Percentiles rank a stretch among this genome's conserved stretches.
Evolutionary conservation across 2,888 invertebrate genomes (phyloP).

Genomic region (Microchrysa polita): DNA sequence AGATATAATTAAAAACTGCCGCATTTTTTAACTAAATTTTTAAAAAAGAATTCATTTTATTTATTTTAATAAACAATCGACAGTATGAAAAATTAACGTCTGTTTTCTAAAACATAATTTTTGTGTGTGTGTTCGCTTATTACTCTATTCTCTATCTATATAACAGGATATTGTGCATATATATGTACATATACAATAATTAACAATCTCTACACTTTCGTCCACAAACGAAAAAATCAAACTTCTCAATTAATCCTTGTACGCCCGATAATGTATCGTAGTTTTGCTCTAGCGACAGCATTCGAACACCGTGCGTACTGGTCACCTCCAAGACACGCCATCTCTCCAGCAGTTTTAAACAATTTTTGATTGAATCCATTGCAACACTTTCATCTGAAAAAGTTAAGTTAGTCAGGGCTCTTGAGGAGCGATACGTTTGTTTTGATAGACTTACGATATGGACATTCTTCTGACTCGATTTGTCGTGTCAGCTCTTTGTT

Average conservation of each 20-base stretch:
- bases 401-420: not conserved
- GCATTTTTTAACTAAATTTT: too few species aligned
- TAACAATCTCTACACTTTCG: slow-evolving; percentile 7
- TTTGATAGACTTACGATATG: slow-evolving; percentile 68
- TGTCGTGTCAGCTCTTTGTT: slow-evolving; percentile 73
- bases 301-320: slow-evolving; percentile 61
- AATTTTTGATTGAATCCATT: slow-evolving; percentile 86
- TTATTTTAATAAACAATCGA: slow-evolving; percentile 4
- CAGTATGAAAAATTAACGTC: slow-evolving; percentile 1
- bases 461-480: slow-evolving; percentile 68
- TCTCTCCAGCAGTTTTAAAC: slow-evolving; percentile 80
- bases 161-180: too few species aligned
- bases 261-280: slow-evolving; percentile 64
- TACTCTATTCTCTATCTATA: not conserved
- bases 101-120: not conserved
- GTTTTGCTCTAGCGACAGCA: slow-evolving; percentile 64
- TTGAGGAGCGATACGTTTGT: not conserved
- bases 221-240: slow-evolving; percentile 56
- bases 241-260: slow-evolving; percentile 59
- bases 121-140: not conserved
- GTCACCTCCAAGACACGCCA: slow-evolving; percentile 79
- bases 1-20: too few species aligned
- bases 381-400: slow-evolving; percentile 86
- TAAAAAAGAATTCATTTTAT: not conserved
- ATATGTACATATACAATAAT: too few species aligned